Evolutionary conservation across 35 echinoderm and acorn worm genomes (phyloP), one percentile per base, ranked within the genome.

Genomic region (Apostichopus japonicus): DNA sequence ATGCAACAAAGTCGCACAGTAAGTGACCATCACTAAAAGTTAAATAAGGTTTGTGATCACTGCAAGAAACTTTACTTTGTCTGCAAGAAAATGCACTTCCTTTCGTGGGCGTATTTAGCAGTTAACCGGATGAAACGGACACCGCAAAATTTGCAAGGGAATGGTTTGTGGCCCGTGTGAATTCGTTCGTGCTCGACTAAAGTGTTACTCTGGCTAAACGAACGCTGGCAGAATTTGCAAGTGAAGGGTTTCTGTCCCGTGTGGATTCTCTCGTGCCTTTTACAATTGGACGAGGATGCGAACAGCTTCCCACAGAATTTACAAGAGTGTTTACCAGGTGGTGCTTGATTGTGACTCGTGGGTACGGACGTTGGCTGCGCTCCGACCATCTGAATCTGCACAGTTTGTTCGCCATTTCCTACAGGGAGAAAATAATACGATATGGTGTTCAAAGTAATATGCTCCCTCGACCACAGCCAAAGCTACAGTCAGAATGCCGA

Each of bases 161-260:
- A 91, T 0, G 87, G 86, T 65, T 84, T 90, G 54, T 80, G 25
- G 5, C 87, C 88, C 15, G 86, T 56, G 78, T 94, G 86, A 3
- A 77, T 23, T 19, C 93, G 57, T 25, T 65, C 76, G 54, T 94
- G 87, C n/a, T 23, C 25, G 14, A 22, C 33, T 6, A 94, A 23
- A 53, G 55, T 90, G 52, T 65, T 51, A 23, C 56, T 53, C 77
- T 82, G 23, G 52, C 57, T 65, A 54, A 87, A 90, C 17, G 44
- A 56, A 21, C 79, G 91, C 24, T 90, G 21, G 70, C 87, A 90
- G 58, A 72, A 90, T 73, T 70, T 94, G 56, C 87, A 90, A 23
- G 25, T 77, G 93, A 94, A 94, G 6, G 86, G 87, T 79, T 90
- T 94, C 51, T 67, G n/a, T 13, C 78, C 78, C 14, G 73, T 59